Evolutionary conservation across 2,113 vertebrate genomes (phyloP), one percentile per base, ranked within the genome.

Genomic region (Pterophyllum scalare): DNA sequence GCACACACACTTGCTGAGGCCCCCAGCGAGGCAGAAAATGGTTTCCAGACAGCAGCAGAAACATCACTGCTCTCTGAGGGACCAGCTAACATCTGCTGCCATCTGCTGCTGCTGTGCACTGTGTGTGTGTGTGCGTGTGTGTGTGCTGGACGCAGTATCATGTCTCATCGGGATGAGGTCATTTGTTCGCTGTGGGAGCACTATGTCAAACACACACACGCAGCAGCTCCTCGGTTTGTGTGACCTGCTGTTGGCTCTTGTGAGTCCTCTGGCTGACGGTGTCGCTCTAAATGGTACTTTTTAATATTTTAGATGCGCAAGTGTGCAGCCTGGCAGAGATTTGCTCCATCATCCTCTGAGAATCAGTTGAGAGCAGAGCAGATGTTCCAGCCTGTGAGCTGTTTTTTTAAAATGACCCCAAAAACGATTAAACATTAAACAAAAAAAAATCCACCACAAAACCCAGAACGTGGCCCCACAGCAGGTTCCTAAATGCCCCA

Each of bases 11-110:
- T 1, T 54, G 4, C 8, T 15, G 22, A 81, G 28, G 64, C 59
- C 78, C 88, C 78, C 81, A 79, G 77, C 1, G 78, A 84, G 79
- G 52, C 80, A 86, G 77, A 87, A 86, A 88, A 91, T 90, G 86
- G 24, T 89, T 91, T 89, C 80, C 86, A 90, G 79, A 78, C 86
- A 85, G 81, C 54, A 31, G 90, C 49, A 79, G 52, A 75, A 89
- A 86, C 85, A 82, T 91, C 56, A 1, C 67, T 62, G 75, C 70
- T 85, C 93, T 87, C 91, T 76, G 79, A 86, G 88, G 88, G 72
- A 75, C 79, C 60, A 24, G 49, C 75, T 17, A 84, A 89, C 93
- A 93, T 94, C 90, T 94, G 91, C 93, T 86, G 75, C 87, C 87
- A 91, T 87, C 88, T 80, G 67, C 77, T 31, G 28, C 75, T 40